Percentiles rank a stretch among this genome's conserved stretches.
phyloP scores from a whole-genome alignment of 2,888 invertebrate genomes.

The Amphipyra berbera region DNA sequence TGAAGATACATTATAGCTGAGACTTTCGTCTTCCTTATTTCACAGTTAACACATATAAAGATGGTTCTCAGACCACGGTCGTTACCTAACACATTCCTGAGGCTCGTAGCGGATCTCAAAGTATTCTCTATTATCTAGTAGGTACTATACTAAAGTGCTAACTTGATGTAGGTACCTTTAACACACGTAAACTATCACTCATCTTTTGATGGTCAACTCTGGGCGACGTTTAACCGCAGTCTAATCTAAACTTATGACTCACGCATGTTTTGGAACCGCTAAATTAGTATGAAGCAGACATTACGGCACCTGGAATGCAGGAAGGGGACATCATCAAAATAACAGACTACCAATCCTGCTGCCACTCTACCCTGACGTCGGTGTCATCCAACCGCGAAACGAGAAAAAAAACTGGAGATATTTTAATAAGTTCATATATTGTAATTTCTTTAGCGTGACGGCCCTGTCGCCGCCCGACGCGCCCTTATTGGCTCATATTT shows the following conservation, averaged over 20 bases:
- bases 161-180: conserved; percentile 13
- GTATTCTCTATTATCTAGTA: conserved; percentile 10
- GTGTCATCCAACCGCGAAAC: conserved; percentile 83
- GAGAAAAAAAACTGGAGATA: conserved; percentile 80
- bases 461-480: conserved; percentile 81
- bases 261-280: conserved; percentile 8
- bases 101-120: conserved; percentile 2
- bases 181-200: conserved; percentile 8
- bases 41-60: conserved; percentile 19
- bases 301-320: conserved; percentile 59
- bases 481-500: conserved; percentile 87
- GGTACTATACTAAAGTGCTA: background rate
- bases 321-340: conserved; percentile 65
- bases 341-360: conserved; percentile 60
- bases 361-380: conserved; percentile 70
- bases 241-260: conserved; percentile 2
- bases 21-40: conserved; percentile 32
- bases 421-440: conserved; percentile 89
- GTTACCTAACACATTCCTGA: conserved; percentile 23
- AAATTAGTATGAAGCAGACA: conserved; percentile 34
- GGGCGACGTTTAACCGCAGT: background rate
- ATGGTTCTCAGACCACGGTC: conserved; percentile 13
- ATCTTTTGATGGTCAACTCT: conserved; percentile 2
- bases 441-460: conserved; percentile 83
- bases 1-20: conserved; percentile 8